A percentile compares a stretch with the other conserved stretches of the same genome.
Conservation (phyloP, 2,797 vertebrate genomes). For the Xyrichtys novacula region DNA sequence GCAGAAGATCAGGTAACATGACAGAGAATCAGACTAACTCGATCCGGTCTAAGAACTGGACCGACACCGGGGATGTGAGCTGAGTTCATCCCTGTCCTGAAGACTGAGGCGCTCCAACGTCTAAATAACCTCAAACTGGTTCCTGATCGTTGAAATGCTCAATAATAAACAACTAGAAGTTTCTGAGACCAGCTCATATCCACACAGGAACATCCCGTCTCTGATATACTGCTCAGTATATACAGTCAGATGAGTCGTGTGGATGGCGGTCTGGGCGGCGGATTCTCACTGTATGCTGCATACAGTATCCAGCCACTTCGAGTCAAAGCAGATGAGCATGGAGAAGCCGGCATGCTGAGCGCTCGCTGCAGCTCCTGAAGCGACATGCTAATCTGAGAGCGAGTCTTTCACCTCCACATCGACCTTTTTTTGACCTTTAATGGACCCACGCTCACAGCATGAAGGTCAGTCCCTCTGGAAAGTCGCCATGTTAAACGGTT, state of each 20-base stretch:
- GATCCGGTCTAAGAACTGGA: constrained; percentile 48
- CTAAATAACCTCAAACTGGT: constrained; percentile 28
- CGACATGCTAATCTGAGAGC: constrained; percentile 74
- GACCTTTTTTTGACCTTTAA: neutral
- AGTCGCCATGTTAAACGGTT: too few relatives aligned
- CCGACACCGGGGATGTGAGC: constrained; percentile 42
- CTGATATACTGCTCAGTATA: constrained; percentile 70
- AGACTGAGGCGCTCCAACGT: constrained; percentile 42
- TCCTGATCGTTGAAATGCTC: constrained; percentile 69
- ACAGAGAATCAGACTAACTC: constrained; percentile 56
- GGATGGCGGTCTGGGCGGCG: constrained; percentile 68
- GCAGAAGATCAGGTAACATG: constrained; percentile 62
- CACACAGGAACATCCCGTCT: constrained; percentile 45
- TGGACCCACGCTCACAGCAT: too few relatives aligned
- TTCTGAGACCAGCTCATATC: constrained; percentile 72
- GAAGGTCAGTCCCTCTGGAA: too few relatives aligned
- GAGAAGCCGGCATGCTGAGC: constrained; percentile 84
- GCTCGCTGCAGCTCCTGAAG: constrained; percentile 73
- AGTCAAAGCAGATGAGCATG: constrained; percentile 80
- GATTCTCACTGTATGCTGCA: constrained; percentile 80
- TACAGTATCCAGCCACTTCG: constrained; percentile 79
- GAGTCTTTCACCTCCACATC: constrained; percentile 51
- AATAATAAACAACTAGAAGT: constrained; percentile 66
- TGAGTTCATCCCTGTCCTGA: constrained; percentile 48
- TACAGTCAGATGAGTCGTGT: constrained; percentile 77